These are phyloP conservation scores for Corbicula japonica DNA, from an alignment of 2,888 invertebrate species.

Conservation along the genomic window DNA sequence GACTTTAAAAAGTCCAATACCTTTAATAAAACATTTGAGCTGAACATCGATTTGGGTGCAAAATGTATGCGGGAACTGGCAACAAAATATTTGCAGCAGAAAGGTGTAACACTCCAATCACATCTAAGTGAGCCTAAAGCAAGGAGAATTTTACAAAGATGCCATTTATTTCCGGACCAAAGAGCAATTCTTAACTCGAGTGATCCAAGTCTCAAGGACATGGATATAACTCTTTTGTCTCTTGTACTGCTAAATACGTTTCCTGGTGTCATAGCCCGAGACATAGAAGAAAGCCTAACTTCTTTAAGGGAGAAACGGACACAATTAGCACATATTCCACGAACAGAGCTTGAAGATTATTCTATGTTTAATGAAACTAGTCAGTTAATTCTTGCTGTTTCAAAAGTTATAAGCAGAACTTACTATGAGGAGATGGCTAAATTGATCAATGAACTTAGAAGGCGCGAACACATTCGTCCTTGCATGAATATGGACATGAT, in stretches of 20 bases:
- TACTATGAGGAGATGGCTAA: neutral
- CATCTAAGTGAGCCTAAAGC: neutral
- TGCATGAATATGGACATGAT: conserved; percentile 33
- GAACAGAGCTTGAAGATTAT: conserved; percentile 17
- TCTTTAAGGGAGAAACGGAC: conserved; percentile 7
- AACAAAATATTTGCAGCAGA: neutral
- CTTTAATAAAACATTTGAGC: conserved; percentile 20
- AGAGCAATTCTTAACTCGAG: neutral
- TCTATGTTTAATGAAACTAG: conserved; percentile 4
- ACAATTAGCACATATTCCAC: conserved; percentile 3
- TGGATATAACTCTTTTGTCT: conserved; percentile 18
- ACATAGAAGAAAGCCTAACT: neutral
- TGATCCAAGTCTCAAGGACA: neutral
- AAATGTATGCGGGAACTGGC: neutral
- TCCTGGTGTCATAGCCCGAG: neutral
- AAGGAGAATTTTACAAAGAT: neutral
- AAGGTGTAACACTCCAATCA: neutral
- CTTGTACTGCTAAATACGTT: conserved; percentile 1
- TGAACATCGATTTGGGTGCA: conserved; percentile 17
- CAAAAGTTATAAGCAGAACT: neutral
- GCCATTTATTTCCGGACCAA: neutral
- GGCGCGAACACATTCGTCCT: conserved; percentile 21
- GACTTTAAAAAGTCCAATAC: no score
- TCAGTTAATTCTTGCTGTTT: neutral
- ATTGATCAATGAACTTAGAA: conserved; percentile 16